These are phyloP conservation scores for Pongo abelii DNA, from an alignment of 2,113 vertebrate genomes.

Conservation along the genomic window DNA sequence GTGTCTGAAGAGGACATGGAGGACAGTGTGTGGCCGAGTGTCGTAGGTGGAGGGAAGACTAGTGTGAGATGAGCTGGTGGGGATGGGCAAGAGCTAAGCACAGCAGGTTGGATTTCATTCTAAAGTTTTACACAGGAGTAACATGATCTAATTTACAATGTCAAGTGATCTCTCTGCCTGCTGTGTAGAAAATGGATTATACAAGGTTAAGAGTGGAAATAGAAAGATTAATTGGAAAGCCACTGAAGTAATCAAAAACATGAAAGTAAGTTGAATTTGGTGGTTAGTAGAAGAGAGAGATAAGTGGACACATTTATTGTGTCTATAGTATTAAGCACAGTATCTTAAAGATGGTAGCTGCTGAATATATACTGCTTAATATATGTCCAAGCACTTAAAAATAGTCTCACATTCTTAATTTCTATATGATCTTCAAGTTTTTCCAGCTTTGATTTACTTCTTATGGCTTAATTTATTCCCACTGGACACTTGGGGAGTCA, in stretches of 20 bases:
- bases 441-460: not conserved
- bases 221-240: not conserved
- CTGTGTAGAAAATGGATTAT: slow-evolving; percentile 29
- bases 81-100: not conserved
- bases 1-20: not conserved
- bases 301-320: not conserved
- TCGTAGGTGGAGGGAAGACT: too few species aligned
- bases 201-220: slow-evolving; percentile 11
- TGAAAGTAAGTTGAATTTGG: not conserved
- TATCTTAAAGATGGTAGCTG: not conserved
- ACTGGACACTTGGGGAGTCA: not conserved
- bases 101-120: slow-evolving; percentile 33
- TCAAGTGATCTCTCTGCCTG: slow-evolving; percentile 34
- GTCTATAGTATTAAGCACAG: not conserved
- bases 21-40: not conserved
- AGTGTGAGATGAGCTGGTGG: not conserved
- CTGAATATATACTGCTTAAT: not conserved
- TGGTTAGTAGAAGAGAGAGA: not conserved
- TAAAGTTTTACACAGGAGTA: slow-evolving; percentile 25
- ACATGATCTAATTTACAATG: slow-evolving; percentile 21
- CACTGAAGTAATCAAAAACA: not conserved
- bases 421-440: not conserved
- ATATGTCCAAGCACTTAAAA: not conserved
- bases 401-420: not conserved
- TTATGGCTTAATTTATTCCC: not conserved